Conservation (phyloP, 2,797 vertebrate species). For the Dipus sagitta region DNA sequence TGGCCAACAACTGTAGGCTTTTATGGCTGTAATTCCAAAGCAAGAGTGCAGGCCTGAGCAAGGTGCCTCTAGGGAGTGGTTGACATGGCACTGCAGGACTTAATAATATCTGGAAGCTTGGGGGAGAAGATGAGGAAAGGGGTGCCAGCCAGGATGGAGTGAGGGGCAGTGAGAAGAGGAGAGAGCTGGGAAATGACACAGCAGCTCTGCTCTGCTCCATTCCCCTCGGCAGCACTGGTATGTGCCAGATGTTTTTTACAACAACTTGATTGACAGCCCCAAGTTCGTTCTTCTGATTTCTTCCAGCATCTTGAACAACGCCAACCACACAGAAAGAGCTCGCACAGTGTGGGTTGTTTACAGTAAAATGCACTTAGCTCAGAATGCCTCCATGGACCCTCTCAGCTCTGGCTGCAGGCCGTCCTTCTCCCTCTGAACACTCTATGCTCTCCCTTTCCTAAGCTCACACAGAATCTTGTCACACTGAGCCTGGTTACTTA, state of each 20-base stretch:
- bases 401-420: background rate
- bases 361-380: constrained; percentile 37
- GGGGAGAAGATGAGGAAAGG: background rate
- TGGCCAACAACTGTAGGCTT: background rate
- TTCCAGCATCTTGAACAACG: constrained; percentile 43
- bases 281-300: background rate
- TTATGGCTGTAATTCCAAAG: background rate
- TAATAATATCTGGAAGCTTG: background rate
- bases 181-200: fast-evolving
- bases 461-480: background rate
- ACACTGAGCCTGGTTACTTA: background rate
- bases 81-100: background rate
- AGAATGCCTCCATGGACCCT: background rate
- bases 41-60: background rate
- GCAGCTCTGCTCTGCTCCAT: background rate
- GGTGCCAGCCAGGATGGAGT: fast-evolving
- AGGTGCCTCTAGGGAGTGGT: background rate
- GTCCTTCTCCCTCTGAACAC: background rate
- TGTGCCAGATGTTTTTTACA: background rate
- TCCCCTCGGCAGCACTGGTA: background rate
- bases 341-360: background rate
- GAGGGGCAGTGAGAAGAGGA: background rate
- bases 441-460: background rate
- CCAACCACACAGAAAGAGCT: constrained; percentile 52
- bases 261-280: constrained; percentile 7